Evolutionary conservation across 2,113 vertebrate species (phyloP).

Genomic region (Salvelinus alpinus): DNA sequence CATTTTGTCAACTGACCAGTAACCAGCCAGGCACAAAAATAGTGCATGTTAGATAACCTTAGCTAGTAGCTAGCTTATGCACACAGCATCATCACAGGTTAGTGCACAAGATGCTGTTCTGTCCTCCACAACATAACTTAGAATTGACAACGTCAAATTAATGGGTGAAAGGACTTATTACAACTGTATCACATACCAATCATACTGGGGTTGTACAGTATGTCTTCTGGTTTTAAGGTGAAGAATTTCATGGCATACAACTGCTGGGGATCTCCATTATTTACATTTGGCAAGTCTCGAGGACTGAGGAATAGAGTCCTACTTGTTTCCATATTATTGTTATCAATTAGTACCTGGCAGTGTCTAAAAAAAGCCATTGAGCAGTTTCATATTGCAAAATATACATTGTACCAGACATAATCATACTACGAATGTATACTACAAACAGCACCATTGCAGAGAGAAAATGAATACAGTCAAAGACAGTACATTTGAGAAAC

Average conservation of each 20-base stretch:
- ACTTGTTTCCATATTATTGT: not conserved
- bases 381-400: not conserved
- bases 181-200: slow-evolving; percentile 40
- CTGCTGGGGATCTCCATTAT: not conserved
- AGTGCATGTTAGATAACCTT: too few relatives aligned
- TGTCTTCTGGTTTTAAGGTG: slow-evolving; percentile 2
- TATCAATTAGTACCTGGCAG: not conserved
- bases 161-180: not conserved
- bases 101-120: too few relatives aligned
- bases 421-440: not conserved
- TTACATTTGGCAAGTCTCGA: too few relatives aligned
- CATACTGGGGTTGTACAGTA: slow-evolving; percentile 28
- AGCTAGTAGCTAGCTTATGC: too few relatives aligned
- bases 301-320: slow-evolving; percentile 45
- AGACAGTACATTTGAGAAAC: too few relatives aligned
- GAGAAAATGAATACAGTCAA: not conserved
- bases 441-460: not conserved
- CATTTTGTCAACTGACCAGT: too few relatives aligned
- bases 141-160: not conserved
- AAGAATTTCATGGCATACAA: not conserved
- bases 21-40: too few relatives aligned
- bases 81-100: too few relatives aligned
- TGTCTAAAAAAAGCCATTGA: not conserved
- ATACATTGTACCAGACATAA: not conserved
- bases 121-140: too few relatives aligned